Conservation (phyloP, 1,140 invertebrate species). For the Dolichoris vasculosae region DNA sequence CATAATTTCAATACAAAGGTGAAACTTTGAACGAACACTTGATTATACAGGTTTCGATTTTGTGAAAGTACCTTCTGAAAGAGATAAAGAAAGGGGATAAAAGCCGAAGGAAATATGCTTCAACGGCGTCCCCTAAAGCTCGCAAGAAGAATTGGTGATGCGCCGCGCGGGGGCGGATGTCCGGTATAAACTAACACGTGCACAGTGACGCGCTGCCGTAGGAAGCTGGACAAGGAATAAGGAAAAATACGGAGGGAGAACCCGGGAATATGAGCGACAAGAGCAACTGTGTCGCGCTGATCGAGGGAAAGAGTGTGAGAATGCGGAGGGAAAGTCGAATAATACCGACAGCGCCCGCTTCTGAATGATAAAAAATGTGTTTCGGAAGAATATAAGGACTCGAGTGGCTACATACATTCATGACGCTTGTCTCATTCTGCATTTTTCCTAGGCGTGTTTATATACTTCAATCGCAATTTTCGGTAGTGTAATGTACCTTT, state of each 20-base stretch:
- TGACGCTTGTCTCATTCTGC: background rate
- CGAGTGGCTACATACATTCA: background rate
- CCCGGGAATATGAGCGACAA: background rate
- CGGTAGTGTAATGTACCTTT: background rate
- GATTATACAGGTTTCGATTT: background rate
- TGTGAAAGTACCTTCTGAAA: background rate
- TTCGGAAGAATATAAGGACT: background rate
- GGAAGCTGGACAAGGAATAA: background rate
- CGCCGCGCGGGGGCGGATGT: constrained; percentile 10
- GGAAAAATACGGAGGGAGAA: background rate
- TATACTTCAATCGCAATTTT: background rate
- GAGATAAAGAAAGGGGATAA: background rate
- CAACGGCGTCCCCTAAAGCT: background rate
- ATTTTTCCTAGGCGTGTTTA: background rate
- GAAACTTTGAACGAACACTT: background rate
- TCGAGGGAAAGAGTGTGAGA: constrained; percentile 19
- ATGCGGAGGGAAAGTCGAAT: constrained; percentile 6
- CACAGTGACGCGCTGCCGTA: background rate
- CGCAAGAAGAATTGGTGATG: background rate
- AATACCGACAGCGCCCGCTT: background rate
- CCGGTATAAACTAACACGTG: constrained; percentile 8
- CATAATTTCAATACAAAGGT: background rate
- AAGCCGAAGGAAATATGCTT: background rate
- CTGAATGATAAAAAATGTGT: background rate
- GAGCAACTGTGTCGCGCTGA: background rate